Conservation (phyloP, 2,888 invertebrate species). For the Leuctra nigra region DNA sequence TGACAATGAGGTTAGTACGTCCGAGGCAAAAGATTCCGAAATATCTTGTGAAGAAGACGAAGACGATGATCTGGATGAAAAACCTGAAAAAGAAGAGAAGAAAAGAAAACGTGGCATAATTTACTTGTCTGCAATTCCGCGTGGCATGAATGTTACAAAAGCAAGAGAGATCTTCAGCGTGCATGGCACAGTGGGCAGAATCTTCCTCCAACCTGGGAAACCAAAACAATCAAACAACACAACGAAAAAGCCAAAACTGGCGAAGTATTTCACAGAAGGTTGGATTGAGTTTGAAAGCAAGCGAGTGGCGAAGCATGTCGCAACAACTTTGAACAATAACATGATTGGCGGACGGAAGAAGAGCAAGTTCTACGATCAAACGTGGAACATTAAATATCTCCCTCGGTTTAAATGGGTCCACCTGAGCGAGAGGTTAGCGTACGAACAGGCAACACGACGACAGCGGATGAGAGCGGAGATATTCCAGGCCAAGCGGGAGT, state of each 20-base stretch:
- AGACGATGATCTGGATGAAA: too few species aligned
- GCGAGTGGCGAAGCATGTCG: conserved; percentile 81
- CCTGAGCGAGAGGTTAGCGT: conserved; percentile 85
- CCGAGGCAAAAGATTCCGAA: too few species aligned
- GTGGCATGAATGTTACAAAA: conserved; percentile 81
- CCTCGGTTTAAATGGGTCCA: conserved; percentile 95
- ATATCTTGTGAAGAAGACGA: too few species aligned
- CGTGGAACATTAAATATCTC: conserved; percentile 96
- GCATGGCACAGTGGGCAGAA: conserved; percentile 76
- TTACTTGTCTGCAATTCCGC: conserved; percentile 84
- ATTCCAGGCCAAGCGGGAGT: conserved; percentile 84
- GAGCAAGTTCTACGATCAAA: conserved; percentile 78
- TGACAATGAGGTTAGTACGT: too few species aligned
- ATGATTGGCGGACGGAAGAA: conserved; percentile 79
- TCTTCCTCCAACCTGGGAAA: conserved; percentile 68
- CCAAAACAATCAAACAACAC: neutral
- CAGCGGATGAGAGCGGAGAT: conserved; percentile 83
- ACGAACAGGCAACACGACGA: conserved; percentile 83
- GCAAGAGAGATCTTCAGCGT: conserved; percentile 72
- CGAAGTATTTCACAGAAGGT: conserved; percentile 75
- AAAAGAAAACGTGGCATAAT: conserved; percentile 76
- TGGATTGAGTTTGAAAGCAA: conserved; percentile 94
- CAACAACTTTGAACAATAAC: conserved; percentile 73
- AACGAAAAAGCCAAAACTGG: conserved; percentile 48
- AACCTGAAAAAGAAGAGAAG: too few species aligned